These are phyloP conservation scores for Bursaphelenchus mucronatus DNA, from an alignment of 1,140 invertebrate genomes.

Conservation along the genomic window DNA sequence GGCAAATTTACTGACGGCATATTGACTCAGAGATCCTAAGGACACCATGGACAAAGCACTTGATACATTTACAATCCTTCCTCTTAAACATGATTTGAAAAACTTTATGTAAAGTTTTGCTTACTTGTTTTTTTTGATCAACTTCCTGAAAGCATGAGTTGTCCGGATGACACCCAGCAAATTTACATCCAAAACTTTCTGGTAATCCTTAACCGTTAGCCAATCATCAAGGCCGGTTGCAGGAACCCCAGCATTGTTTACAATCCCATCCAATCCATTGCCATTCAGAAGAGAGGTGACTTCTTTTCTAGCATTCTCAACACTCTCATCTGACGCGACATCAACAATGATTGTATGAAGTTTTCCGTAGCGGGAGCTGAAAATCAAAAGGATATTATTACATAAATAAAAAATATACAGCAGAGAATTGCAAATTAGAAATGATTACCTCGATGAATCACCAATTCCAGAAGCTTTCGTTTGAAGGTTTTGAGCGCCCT, in stretches of 20 bases:
- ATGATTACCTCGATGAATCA: too few species aligned
- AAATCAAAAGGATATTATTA: too few species aligned
- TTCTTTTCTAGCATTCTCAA: conserved; percentile 7
- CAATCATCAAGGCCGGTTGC: conserved; percentile 12
- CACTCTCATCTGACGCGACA: conserved; percentile 7
- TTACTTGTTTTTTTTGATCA: conserved; percentile 13
- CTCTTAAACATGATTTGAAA: background rate
- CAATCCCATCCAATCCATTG: conserved; percentile 14
- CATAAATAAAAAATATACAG: too few species aligned
- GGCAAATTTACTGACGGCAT: conserved; percentile 5
- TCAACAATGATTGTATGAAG: conserved; percentile 13
- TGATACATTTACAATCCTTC: conserved; percentile 15
- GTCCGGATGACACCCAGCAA: conserved; percentile 13
- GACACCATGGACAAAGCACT: background rate
- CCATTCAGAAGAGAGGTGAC: background rate
- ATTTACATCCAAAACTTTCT: conserved; percentile 14
- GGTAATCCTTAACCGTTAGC: background rate
- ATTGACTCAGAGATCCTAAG: background rate
- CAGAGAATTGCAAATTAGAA: too few species aligned
- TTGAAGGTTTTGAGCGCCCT: background rate
- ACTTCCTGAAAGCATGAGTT: conserved; percentile 6
- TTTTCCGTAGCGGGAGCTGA: background rate
- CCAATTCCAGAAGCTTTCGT: background rate
- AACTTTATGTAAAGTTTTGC: background rate
- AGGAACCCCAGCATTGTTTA: conserved; percentile 15